A percentile compares a stretch with the other conserved stretches of the same genome.
phyloP scores from a whole-genome alignment of 2,113 vertebrate genomes.

The Monopterus albus region DNA sequence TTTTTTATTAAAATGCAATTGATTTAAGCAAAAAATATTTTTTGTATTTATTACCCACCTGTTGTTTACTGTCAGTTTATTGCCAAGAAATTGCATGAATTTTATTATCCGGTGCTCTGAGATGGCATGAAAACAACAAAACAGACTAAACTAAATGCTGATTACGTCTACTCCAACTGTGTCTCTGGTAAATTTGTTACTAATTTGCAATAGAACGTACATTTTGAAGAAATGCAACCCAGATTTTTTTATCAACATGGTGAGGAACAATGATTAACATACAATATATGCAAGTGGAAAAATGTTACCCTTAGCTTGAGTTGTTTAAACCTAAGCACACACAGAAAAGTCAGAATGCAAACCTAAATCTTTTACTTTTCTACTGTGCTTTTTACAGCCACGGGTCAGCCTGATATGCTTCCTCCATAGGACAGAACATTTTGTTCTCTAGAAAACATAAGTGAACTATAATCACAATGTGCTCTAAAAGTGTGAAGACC shows the following conservation, averaged over 20 bases:
- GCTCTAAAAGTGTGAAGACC: no score
- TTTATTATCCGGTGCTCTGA: background rate
- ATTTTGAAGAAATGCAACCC: background rate
- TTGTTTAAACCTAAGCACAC: background rate
- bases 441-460: no score
- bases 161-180: background rate
- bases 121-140: background rate
- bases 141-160: background rate
- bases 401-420: background rate
- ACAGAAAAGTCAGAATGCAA: background rate
- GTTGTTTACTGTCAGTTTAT: conserved; percentile 20
- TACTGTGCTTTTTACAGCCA: background rate
- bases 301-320: no score
- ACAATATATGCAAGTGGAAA: no score
- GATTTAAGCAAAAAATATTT: conserved; percentile 34
- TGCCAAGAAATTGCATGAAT: background rate
- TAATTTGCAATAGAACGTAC: background rate
- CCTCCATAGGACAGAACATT: no score
- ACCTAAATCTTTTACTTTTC: background rate
- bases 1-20: conserved; percentile 52
- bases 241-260: background rate
- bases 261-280: no score
- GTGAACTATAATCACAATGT: no score
- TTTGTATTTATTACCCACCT: conserved; percentile 9
- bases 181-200: background rate